phyloP scores from a whole-genome alignment of 2,888 invertebrate species.

The Stegana nigrithorax region DNA sequence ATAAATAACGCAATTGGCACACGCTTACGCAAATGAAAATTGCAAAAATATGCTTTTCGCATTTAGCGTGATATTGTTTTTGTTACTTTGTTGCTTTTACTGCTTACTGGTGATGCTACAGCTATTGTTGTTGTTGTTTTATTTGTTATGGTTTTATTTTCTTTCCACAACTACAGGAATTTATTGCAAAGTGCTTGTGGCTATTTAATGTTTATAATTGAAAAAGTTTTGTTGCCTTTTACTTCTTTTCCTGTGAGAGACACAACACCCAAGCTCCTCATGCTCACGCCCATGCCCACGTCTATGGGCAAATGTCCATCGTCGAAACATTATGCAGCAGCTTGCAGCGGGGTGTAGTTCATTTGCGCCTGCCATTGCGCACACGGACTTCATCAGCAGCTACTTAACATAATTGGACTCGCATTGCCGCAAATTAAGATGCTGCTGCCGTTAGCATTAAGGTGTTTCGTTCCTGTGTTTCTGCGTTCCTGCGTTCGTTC shows the following conservation, averaged over 20 bases:
- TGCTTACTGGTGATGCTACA: no score
- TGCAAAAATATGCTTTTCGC: constrained; percentile 23
- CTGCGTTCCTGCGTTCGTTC: neutral
- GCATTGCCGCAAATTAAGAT: constrained; percentile 41
- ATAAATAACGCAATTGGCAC: neutral
- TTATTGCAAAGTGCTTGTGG: constrained; percentile 50
- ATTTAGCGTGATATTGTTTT: constrained; percentile 22
- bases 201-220: constrained; percentile 53
- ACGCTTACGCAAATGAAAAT: neutral
- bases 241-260: constrained; percentile 13
- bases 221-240: constrained; percentile 47
- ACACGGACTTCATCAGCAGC: constrained; percentile 37
- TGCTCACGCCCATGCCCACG: no score
- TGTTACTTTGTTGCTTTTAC: no score
- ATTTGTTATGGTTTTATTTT: constrained; percentile 6
- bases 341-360: constrained; percentile 14
- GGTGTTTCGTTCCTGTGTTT: constrained; percentile 19
- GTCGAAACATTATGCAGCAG: no score
- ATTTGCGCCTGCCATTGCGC: constrained; percentile 35
- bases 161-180: constrained; percentile 40
- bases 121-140: constrained; percentile 23
- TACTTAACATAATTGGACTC: constrained; percentile 52
- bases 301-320: no score
- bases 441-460: constrained; percentile 31
- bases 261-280: constrained; percentile 19